Evolutionary conservation across 2,113 vertebrate species (phyloP).

Genomic region (Perca schrenkii): DNA sequence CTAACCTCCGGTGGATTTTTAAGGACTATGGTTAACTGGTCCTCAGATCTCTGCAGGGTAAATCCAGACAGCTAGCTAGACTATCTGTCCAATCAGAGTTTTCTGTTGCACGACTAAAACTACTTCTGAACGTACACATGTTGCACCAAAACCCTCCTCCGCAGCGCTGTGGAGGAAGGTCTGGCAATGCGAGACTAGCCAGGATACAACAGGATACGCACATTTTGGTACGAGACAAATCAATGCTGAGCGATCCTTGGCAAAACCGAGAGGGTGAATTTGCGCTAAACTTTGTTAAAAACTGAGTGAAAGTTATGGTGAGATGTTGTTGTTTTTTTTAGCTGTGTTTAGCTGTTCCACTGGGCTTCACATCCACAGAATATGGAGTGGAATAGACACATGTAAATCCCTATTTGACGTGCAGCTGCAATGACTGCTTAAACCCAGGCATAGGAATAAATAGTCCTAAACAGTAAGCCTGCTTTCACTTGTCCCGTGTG

Average conservation of each 20-base stretch:
- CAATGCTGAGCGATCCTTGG: background rate
- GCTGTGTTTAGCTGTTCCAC: conserved; percentile 9
- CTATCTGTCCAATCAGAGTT: too few relatives aligned
- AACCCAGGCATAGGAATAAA: background rate
- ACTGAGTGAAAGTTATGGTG: too few relatives aligned
- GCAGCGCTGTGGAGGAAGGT: too few relatives aligned
- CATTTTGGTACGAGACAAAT: background rate
- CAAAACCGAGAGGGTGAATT: background rate
- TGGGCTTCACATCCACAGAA: background rate
- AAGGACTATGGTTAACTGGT: too few relatives aligned
- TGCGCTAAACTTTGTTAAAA: background rate
- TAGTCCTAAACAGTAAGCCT: background rate
- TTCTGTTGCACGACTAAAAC: too few relatives aligned
- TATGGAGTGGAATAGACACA: background rate
- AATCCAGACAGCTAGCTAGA: too few relatives aligned
- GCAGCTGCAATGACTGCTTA: background rate
- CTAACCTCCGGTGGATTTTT: too few relatives aligned
- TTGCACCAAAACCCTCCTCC: too few relatives aligned
- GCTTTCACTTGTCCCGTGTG: background rate
- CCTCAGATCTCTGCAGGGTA: too few relatives aligned
- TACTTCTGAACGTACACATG: too few relatives aligned
- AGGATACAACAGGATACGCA: background rate
- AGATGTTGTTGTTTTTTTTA: too few relatives aligned
- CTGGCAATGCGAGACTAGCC: too few relatives aligned
- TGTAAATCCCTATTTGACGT: background rate